Evolutionary conservation across 2,888 invertebrate species (phyloP), one percentile per base, ranked within the genome.

Genomic region (Antitype chi): DNA sequence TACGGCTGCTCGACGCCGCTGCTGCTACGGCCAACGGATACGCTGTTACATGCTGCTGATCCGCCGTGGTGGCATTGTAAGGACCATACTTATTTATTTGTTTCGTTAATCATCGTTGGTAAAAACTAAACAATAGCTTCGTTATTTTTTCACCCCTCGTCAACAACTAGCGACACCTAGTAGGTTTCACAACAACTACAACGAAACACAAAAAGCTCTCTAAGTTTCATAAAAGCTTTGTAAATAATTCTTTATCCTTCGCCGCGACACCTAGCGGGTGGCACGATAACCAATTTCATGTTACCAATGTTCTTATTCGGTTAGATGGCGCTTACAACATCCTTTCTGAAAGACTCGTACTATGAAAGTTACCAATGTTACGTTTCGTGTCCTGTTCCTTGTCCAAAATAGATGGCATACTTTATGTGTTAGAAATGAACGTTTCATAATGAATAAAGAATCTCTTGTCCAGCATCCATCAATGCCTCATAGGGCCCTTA

Each of bases 51-150:
- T 60, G 94, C 94, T 23, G 95, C 95, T 2, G 90, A 92, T 3
- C 93, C 94, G 2, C 95, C 96, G 0, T 96, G 96, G 96, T 96
- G 95, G 94, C 90, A 94, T 87, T 92, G 96, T 96, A 81, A 93
- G 95, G 93, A 78, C 15, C 52, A 52, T 52, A 20, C 20, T 20
- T 52, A 52, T 52, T 52, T 52, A 7, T 52, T 52, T 20, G 20
- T 52, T 52, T 52, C 20, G 17, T 20, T 20, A 17, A 52, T 6
- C 0, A 17, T 52, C 4, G 17, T 52, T 52, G 1, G 15, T 25
- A 6, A 57, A 57, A 25, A 25, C n/a, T 52, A 55, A n/a, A 25
- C 13, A 15, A 15, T 25, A 57, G 20, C 52, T 15, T 57, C n/a
- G 15, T 57, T 15, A 6, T 57, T 55, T 4, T 57, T 25, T 15